Base-by-base conservation (phyloP, 2,797 vertebrate species). In the Sardinella longiceps region DNA sequence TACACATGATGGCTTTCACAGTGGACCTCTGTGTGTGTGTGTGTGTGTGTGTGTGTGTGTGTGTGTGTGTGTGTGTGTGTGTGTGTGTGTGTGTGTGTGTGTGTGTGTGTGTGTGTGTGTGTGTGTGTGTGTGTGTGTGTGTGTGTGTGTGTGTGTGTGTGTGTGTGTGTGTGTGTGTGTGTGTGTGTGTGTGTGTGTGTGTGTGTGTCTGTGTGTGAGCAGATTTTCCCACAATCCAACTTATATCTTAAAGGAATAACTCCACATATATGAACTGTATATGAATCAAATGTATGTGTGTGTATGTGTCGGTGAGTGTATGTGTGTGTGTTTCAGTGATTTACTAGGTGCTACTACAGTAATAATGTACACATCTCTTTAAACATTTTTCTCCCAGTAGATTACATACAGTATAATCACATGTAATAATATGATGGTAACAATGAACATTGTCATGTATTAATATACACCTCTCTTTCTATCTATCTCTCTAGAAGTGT, bases 1-100 rank as follows among this genome's bases (percentile, higher is more conserved):
- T 87, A 85, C 88, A 87, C 84, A 82, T 88, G 87, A 88, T 89
- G 83, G 81, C 77, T 90, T 86, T 89, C 84, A 50, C 89, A 90
- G 89, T 70, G 77, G 86, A 58, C 45, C 83, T 30, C 63, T 70
- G 60, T 81, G 74, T 63, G 63, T 77, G 77, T 80, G 84, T 46
- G 30, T 80, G 53, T 63, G 25, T 63, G 83, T 51, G 82, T 56
- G 46, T 88, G 30, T 81, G 46, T 81, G 48, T 15, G 63, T 82
- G 48, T 45, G 56, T 63, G 53, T 58, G 53, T n/a, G 53, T 58
- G 53, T 58, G 23, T 58, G 53, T 58, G 53, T 58, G 53, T 58
- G n/a, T 60, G 58, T 28, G n/a, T 11, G n/a, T 25, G 45, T 50
- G 43, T 33, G 51, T 37, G 83, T 56, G 53, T 56, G 53, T n/a